Base-by-base conservation (phyloP, 1,140 invertebrate species). In the Sitobion miscanthi region DNA sequence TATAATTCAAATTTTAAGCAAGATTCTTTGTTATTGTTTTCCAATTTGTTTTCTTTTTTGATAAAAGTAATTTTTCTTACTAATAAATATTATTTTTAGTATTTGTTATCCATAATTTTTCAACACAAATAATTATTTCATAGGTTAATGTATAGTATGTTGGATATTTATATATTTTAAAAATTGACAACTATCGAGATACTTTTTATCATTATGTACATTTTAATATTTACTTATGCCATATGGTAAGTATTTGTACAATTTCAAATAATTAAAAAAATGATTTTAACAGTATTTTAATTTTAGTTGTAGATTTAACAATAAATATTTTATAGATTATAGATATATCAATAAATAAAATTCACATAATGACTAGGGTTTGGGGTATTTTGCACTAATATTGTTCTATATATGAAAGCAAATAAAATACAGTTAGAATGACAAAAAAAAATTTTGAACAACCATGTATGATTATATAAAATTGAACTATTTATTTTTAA, bases 21-120 rank as follows among this genome's bases (percentile, higher is more conserved):
- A 85, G 30, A 35, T 47, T 49, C 47, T 92, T 83, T 92, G 69
- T 83, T 92, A 85, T 92, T 92, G 77, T 92, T 92, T 52, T 11
- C 21, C 47, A 77, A 91, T 49, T 38, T 69, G 54, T 89, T 89
- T 54, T 54, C 6, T 57, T 87, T 89, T 57, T 90, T 62, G 62
- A 57, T 35, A 42, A 62, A 57, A 88, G 11, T 54, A 88, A 42
- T 57, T 90, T 57, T 21, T 86, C n/a, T 52, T 88, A 47, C 45
- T 88, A 87, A 49, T 49, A 17, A 83, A 87, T 87, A 49, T 89
- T 54, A 54, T 25, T 54, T 54, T 62, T 30, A 62, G 25, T 62
- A 30, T 30, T 62, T 62, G 25, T 62, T 62, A 62, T 62, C 57
- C 21, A 30, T 62, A 62, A 30, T 62, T 62, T 30, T 62, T 62